Base-by-base conservation (phyloP, 2,888 invertebrate genomes). In the Hydraecia micacea region DNA sequence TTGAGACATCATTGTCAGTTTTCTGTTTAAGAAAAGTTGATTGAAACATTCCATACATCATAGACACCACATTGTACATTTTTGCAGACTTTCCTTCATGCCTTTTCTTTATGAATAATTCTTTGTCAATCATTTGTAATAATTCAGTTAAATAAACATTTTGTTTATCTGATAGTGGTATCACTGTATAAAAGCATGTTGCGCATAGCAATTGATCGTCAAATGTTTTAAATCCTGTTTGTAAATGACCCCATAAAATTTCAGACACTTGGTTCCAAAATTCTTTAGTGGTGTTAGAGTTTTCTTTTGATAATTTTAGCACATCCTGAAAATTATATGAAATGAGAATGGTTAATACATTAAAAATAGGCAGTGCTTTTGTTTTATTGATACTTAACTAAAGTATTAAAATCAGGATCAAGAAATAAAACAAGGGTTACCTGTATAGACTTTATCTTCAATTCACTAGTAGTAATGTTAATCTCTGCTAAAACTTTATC, bases 31-130 rank as follows among this genome's bases (percentile, higher is more conserved):
- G 86, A 87, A 92, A 95, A 85, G 93, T 89, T 67, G 97, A 96
- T 86, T 97, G 96, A 84, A 96, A 95, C 83, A 97, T 87, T 73
- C 97, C 97, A 93, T 96, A 96, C 88, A 95, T 94, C n/a, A 96
- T 84, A 66, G 95, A 95, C 39, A 94, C 90, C 36, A 90, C 91
- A 83, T 90, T 89, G 46, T 88, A 87, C 68, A 89, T 92, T 72
- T 88, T 90, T 32, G 74, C 73, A 62, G 86, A 88, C 25, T 89
- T 52, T 75, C 81, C 36, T 82, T 73, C 69, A 63, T 75, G 60
- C n/a, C 82, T 74, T 86, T 66, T 87, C 60, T 88, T 88, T n/a
- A 83, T 71, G 4, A 55, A 28, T 75, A 93, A 74, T 84, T 93
- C 93, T 77, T 87, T 63, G 36, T 91, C 83, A 72, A 95, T 84